phyloP scores from a whole-genome alignment of 1,140 invertebrate genomes.

The Microplitis mediator region DNA sequence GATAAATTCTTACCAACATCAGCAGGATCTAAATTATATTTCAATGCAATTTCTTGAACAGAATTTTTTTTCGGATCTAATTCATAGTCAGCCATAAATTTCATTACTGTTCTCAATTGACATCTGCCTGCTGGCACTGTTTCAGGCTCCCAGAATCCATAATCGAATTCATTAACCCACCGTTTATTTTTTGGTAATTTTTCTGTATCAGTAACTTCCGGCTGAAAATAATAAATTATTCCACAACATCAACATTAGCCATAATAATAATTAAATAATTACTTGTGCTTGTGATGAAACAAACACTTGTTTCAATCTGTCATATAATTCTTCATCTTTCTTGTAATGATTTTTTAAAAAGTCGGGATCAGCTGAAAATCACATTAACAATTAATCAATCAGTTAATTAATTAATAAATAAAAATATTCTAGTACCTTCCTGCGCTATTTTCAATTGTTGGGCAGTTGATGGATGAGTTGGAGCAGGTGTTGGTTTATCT shows the following conservation, averaged over 20 bases:
- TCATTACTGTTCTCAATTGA: slow-evolving; percentile 51
- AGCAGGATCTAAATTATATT: slow-evolving; percentile 70
- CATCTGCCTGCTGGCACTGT: slow-evolving; percentile 52
- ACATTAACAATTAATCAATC: slow-evolving; percentile 7
- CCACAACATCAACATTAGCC: too few relatives aligned
- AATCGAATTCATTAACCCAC: slow-evolving; percentile 44
- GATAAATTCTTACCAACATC: slow-evolving; percentile 60
- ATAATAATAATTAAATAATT: slow-evolving; percentile 23
- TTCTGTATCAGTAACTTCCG: slow-evolving; percentile 4
- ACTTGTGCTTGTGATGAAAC: slow-evolving; percentile 65
- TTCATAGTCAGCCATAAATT: slow-evolving; percentile 70
- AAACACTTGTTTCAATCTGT: slow-evolving; percentile 71
- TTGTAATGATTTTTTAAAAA: slow-evolving; percentile 64
- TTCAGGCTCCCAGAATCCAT: slow-evolving; percentile 39
- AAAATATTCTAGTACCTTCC: slow-evolving; percentile 14
- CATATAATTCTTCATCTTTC: slow-evolving; percentile 67
- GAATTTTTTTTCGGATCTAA: slow-evolving; percentile 65
- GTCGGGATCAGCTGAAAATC: slow-evolving; percentile 65
- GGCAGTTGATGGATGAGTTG: slow-evolving; percentile 65
- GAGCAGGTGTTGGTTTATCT: slow-evolving; percentile 71
- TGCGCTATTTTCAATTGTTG: slow-evolving; percentile 67
- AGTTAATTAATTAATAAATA: too few relatives aligned
- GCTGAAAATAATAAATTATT: not conserved
- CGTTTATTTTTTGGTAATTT: not conserved
- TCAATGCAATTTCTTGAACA: slow-evolving; percentile 65